Evolutionary conservation across 2,888 invertebrate species (phyloP), one percentile per base, ranked within the genome.

Genomic region (Neuroscelio doddi): DNA sequence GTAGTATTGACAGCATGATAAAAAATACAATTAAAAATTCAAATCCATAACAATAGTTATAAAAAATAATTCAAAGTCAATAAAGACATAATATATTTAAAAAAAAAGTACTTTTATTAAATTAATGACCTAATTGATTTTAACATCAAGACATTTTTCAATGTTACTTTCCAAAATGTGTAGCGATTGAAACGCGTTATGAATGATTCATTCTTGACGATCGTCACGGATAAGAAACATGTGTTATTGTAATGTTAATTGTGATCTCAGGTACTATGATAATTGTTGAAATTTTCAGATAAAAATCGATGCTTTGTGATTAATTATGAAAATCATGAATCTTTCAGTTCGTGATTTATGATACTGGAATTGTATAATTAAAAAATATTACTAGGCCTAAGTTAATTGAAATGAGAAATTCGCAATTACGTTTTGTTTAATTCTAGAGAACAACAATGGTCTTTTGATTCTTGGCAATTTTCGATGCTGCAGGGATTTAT

Each of bases 121-220:
- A 21, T 21, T 21, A 2, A 21, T 21, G 5, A 21, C 5, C 21
- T 21, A 21, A 21, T 21, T 5, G 2, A 36, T 12, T 36, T 14
- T 15, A 4, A 14, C 36, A 7, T n/a, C 36, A 14, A 14, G 1
- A 14, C 7, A 36, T 14, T 9, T n/a, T 26, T 24, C 24, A 42
- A 8, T 10, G 12, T 42, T 16, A 17, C 10, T 39, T 39, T 39
- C 21, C 4, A 29, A 47, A 50, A n/a, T 32, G 34, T 36, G 44
- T 27, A 34, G 36, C 12, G 36, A 15, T 2, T 8, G 36, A 15
- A 36, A 14, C 14, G 12, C 24, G 26, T 74, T 73, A 80, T 81
- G 80, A 81, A 81, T 81, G 80, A 81, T 80, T 76, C 72, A 81
- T 81, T 67, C 57, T 65, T 72, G 78, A 80, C 79, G 77, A 70